phyloP scores from a whole-genome alignment of 1,140 invertebrate species.

The Sminthurides bifidus region DNA sequence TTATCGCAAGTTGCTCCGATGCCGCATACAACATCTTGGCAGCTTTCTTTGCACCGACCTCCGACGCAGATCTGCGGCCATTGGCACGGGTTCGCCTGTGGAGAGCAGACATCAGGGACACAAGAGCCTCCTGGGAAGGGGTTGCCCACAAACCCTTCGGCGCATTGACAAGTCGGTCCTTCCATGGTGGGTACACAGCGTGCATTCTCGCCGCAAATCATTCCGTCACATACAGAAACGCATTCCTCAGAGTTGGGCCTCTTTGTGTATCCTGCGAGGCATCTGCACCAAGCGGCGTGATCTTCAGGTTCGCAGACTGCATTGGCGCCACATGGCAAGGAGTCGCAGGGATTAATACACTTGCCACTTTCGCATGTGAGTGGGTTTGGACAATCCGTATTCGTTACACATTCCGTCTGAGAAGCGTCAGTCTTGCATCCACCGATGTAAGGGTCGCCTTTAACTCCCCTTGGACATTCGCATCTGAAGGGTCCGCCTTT shows the following conservation, averaged over 20 bases:
- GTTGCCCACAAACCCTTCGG: conserved; percentile 71
- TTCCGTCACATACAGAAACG: conserved; percentile 65
- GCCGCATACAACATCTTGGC: conserved; percentile 69
- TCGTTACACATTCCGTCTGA: conserved; percentile 48
- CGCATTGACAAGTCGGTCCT: conserved; percentile 76
- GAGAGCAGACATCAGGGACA: conserved; percentile 62
- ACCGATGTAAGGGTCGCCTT: conserved; percentile 46
- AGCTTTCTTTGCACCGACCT: conserved; percentile 70
- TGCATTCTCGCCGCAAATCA: conserved; percentile 66
- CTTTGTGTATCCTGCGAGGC: conserved; percentile 65
- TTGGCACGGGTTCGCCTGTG: conserved; percentile 58
- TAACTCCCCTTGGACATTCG: conserved; percentile 39
- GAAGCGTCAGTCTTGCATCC: conserved; percentile 46
- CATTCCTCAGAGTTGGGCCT: conserved; percentile 62
- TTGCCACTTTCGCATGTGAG: conserved; percentile 60
- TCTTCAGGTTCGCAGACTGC: conserved; percentile 76
- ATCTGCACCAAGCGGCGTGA: conserved; percentile 77
- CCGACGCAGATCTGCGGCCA: conserved; percentile 67
- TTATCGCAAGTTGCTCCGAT: conserved; percentile 68
- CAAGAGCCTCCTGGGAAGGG: conserved; percentile 79
- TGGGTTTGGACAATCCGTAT: conserved; percentile 66
- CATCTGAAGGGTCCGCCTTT: conserved; percentile 56
- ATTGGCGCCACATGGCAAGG: conserved; percentile 63
- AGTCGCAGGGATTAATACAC: conserved; percentile 66
- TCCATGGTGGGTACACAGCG: conserved; percentile 72